Evolutionary conservation across 2,113 vertebrate genomes (phyloP), one percentile per base, ranked within the genome.

Genomic region (Pyrgilauda ruficollis): DNA sequence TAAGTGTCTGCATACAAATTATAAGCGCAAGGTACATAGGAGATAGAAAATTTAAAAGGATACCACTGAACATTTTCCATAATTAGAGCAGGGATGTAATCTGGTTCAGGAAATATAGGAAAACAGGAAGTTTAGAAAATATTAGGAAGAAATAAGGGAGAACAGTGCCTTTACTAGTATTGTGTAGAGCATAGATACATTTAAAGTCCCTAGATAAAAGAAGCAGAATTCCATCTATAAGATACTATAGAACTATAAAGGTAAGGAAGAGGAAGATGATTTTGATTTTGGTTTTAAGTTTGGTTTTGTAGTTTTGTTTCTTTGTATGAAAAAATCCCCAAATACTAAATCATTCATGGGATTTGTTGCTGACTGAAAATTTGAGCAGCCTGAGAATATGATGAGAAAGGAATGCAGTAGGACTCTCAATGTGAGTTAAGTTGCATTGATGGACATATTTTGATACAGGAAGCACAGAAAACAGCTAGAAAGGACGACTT

Each of bases 251-350:
- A 82, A 46, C 7, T 66, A 41, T 47, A 77, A 68, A 68, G 11
- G 3, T 27, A 77, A 69, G 27, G 5, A 82, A 81, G 13, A 73
- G 6, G 12, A 78, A 61, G 10, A 58, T 39, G 2, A 4, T 47
- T 66, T 63, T 9, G 6, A 9, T 7, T 64, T 79, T 19, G 5
- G 2, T 31, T 79, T 53, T 64, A 27, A 9, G 8, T 24, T 17
- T 68, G 4, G 2, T 24, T 53, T 28, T 49, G 7, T 37, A 9
- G 4, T 11, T 39, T 53, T n/a, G 6, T 8, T 37, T 53, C 26
- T 28, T 44, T 22, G 0, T 23, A 11, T 10, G 8, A 84, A 39
- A 17, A 15, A 14, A 4, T 1, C 2, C 5, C 9, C 11, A 31
- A 10, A 50, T 49, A 64, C 33, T 84, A 2, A 5, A 19, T 30